phyloP scores from a whole-genome alignment of 2,888 invertebrate genomes.

The Cantharis rufa region DNA sequence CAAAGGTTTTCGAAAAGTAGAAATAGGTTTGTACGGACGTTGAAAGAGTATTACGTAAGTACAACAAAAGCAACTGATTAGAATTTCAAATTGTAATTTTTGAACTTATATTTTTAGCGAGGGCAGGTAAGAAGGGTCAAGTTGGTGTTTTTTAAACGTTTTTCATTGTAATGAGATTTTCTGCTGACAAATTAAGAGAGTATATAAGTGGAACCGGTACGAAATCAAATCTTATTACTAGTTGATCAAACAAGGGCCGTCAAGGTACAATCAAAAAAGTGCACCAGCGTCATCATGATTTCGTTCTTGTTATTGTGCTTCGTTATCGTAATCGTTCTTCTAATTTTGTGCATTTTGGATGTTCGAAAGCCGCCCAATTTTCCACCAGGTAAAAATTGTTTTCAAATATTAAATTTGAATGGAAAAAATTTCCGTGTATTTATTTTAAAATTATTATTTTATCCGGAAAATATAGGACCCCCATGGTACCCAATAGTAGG shows the following conservation, averaged over 20 bases:
- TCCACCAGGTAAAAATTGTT: conserved; percentile 59
- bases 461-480: conserved; percentile 57
- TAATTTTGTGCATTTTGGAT: conserved; percentile 28
- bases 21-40: not conserved
- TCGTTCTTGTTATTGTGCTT: not conserved
- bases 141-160: not conserved
- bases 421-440: no score
- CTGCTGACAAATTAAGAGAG: conserved; percentile 6
- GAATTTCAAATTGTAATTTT: conserved; percentile 8
- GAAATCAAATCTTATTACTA: not conserved
- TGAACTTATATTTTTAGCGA: conserved; percentile 17
- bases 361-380: conserved; percentile 56
- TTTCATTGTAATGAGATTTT: conserved; percentile 15
- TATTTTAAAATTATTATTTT: no score
- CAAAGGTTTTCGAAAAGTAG: not conserved
- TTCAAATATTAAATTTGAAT: no score
- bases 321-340: not conserved
- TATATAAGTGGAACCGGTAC: conserved; percentile 28
- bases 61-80: conserved; percentile 4
- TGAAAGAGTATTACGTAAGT: not conserved
- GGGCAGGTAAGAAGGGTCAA: conserved; percentile 21
- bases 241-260: conserved; percentile 7
- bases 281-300: not conserved
- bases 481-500: conserved; percentile 62
- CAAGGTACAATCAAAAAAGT: not conserved